Evolutionary conservation across 2,888 invertebrate species (phyloP).

Genomic region (Lasioglossum villosulum): DNA sequence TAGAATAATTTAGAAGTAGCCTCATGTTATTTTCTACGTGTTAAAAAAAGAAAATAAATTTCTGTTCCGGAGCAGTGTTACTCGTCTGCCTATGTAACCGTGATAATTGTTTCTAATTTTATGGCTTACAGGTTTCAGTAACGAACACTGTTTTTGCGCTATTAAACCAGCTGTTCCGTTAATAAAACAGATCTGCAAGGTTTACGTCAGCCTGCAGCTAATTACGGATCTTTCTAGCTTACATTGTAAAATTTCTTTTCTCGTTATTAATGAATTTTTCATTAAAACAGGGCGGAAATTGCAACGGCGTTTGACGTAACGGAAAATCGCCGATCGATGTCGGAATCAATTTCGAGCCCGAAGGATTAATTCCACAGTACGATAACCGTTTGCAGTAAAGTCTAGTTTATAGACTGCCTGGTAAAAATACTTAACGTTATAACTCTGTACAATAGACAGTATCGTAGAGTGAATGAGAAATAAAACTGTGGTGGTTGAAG

Average conservation of each 20-base stretch:
- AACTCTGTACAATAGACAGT: neutral
- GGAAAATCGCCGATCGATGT: neutral
- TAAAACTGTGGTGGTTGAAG: neutral
- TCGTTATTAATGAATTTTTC: neutral
- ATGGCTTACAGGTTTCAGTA: neutral
- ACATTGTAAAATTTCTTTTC: neutral
- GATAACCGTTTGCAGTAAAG: neutral
- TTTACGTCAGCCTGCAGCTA: neutral
- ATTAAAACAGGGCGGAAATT: neutral
- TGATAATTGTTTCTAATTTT: slow-evolving; percentile 10
- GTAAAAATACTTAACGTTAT: too few relatives aligned
- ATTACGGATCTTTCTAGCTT: neutral
- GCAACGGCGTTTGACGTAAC: neutral
- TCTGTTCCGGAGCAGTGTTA: neutral
- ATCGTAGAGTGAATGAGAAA: neutral
- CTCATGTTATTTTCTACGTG: too few relatives aligned
- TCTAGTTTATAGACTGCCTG: neutral
- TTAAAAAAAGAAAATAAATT: too few relatives aligned
- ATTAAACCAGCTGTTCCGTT: slow-evolving; percentile 17
- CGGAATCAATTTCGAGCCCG: neutral
- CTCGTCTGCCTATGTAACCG: neutral
- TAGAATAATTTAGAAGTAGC: too few relatives aligned
- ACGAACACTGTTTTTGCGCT: neutral
- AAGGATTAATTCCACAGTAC: neutral
- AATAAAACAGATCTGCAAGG: neutral